Evolutionary conservation across 2,797 vertebrate species (phyloP).

Genomic region (Crenuchus spilurus): DNA sequence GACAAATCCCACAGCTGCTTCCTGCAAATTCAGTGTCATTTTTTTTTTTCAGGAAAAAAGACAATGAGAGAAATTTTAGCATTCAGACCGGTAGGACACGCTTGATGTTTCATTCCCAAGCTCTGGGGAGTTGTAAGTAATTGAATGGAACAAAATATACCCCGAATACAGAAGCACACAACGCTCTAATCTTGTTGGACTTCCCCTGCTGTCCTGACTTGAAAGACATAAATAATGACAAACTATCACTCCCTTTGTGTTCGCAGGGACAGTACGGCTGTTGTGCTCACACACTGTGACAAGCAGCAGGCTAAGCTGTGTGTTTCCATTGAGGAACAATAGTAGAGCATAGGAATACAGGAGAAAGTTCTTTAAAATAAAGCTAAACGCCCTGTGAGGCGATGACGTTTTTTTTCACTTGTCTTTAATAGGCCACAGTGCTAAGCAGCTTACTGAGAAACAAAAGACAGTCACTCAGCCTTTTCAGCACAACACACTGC

Average conservation of each 20-base stretch:
- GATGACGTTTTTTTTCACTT: conserved; percentile 22
- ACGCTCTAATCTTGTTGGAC: conserved; percentile 48
- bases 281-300: conserved; percentile 44
- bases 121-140: conserved; percentile 40
- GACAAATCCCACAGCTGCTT: conserved; percentile 53
- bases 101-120: conserved; percentile 28
- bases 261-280: conserved; percentile 20
- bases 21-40: conserved; percentile 42
- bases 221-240: conserved; percentile 49
- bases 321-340: conserved; percentile 41
- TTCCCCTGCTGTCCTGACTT: conserved; percentile 42
- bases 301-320: conserved; percentile 33
- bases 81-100: conserved; percentile 25
- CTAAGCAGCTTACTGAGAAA: conserved; percentile 54
- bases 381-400: conserved; percentile 13
- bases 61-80: conserved; percentile 30
- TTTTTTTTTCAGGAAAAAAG: conserved; percentile 35
- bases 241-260: conserved; percentile 44
- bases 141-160: conserved; percentile 48
- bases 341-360: conserved; percentile 1
- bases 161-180: conserved; percentile 31
- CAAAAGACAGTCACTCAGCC: conserved; percentile 33
- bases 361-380: conserved; percentile 40
- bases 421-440: conserved; percentile 42
- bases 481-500: conserved; percentile 22